A percentile compares a stretch with the other conserved stretches of the same genome.
Conservation (phyloP, 2,888 invertebrate genomes). For the Tenodera sinensis region DNA sequence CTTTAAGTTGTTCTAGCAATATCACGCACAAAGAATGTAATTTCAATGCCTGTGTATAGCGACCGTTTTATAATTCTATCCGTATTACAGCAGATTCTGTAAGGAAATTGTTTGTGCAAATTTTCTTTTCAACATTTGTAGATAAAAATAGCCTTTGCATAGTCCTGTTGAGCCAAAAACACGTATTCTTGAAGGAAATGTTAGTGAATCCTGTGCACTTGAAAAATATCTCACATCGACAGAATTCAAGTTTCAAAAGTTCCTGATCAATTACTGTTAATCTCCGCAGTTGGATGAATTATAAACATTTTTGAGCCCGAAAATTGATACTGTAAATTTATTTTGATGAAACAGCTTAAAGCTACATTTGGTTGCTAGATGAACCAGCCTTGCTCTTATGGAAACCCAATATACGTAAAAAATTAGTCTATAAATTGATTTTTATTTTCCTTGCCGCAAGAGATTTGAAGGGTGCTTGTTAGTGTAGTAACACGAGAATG, state of each 20-base stretch:
- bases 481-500: constrained; percentile 2
- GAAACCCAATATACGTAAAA: background rate
- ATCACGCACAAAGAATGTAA: no score
- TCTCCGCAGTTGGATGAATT: background rate
- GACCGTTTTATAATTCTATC: no score
- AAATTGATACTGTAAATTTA: background rate
- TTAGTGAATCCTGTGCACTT: no score
- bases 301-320: background rate
- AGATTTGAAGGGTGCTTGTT: constrained; percentile 18
- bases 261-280: background rate
- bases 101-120: no score
- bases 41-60: no score
- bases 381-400: background rate
- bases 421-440: constrained; percentile 23
- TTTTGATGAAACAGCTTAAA: background rate
- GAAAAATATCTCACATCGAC: no score
- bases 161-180: no score
- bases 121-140: no score
- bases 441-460: constrained; percentile 20
- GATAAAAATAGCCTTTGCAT: no score
- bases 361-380: background rate
- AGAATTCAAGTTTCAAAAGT: background rate
- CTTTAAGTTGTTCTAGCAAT: no score
- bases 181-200: no score
- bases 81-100: no score